Percentiles rank a stretch among this genome's conserved stretches.
phyloP scores from a whole-genome alignment of 2,113 vertebrate genomes.

The Cyanoderma ruficeps region DNA sequence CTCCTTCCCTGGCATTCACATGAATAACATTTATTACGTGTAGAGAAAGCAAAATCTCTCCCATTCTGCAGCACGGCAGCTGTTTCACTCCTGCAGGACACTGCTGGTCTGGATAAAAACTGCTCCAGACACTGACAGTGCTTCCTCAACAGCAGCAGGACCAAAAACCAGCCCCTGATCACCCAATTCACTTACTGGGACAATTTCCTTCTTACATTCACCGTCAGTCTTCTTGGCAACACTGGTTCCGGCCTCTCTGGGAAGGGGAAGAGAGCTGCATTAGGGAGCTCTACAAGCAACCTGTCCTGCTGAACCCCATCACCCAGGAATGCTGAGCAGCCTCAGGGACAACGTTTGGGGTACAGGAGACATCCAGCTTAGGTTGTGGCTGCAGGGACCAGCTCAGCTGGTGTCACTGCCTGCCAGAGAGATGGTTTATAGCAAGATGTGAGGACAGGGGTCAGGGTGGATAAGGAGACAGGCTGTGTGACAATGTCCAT shows the following conservation, averaged over 20 bases:
- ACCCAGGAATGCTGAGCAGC: not conserved
- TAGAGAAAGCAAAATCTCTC: not conserved
- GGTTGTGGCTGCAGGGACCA: not conserved
- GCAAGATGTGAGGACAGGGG: not conserved
- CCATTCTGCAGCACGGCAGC: not conserved
- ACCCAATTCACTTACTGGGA: not conserved
- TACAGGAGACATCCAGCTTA: not conserved
- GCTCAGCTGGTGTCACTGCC: not conserved
- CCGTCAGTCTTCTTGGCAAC: not conserved
- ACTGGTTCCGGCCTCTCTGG: conserved; percentile 3
- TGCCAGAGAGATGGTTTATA: not conserved
- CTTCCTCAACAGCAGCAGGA: not conserved
- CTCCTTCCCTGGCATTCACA: not conserved
- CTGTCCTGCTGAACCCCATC: not conserved
- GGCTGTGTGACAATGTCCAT: not conserved
- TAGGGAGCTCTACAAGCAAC: not conserved
- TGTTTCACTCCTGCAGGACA: not conserved
- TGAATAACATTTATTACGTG: fast-evolving
- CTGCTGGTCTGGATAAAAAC: not conserved
- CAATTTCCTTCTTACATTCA: conserved; percentile 25
- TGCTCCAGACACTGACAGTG: not conserved
- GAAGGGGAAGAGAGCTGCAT: not conserved
- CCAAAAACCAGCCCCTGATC: not conserved
- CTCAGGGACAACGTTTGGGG: fast-evolving
- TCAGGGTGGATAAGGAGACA: not conserved